These are phyloP conservation scores for Ylistrum balloti DNA, from an alignment of 1,140 invertebrate genomes.

Conservation along the genomic window DNA sequence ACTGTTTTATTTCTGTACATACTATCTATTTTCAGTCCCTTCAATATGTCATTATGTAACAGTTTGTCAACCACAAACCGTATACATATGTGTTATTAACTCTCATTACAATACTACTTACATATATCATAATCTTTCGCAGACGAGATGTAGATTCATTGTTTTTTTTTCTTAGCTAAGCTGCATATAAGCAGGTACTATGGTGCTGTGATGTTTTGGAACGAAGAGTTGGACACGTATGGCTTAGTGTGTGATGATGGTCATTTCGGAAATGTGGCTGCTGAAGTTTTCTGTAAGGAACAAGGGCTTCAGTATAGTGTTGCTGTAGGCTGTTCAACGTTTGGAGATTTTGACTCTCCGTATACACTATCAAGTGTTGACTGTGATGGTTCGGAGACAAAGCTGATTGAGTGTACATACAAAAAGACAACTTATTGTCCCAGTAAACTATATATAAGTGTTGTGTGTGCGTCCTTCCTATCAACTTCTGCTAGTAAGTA, in stretches of 20 bases:
- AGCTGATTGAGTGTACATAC: slow-evolving; percentile 60
- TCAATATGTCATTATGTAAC: too few species aligned
- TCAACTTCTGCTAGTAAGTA: slow-evolving; percentile 53
- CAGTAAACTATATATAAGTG: slow-evolving; percentile 65
- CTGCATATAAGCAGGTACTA: slow-evolving; percentile 48
- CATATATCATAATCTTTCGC: too few species aligned
- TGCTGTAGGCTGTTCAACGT: slow-evolving; percentile 64
- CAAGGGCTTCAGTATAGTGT: slow-evolving; percentile 57
- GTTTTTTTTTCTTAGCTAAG: slow-evolving; percentile 66
- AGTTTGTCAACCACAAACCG: too few species aligned
- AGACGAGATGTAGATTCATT: too few species aligned
- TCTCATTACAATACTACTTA: too few species aligned
- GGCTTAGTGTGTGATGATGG: slow-evolving; percentile 68
- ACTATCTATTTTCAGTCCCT: too few species aligned
- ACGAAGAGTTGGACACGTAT: slow-evolving; percentile 56
- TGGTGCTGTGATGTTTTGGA: slow-evolving; percentile 65
- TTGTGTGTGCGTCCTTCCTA: slow-evolving; percentile 58
- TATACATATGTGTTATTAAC: too few species aligned
- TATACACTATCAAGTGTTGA: slow-evolving; percentile 55
- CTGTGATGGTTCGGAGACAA: slow-evolving; percentile 62
- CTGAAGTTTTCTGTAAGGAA: slow-evolving; percentile 65
- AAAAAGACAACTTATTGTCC: slow-evolving; percentile 43
- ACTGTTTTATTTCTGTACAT: too few species aligned
- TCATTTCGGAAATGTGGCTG: slow-evolving; percentile 66
- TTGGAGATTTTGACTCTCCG: slow-evolving; percentile 54